Evolutionary conservation across 2,888 invertebrate genomes (phyloP), one percentile per base, ranked within the genome.

Genomic region (Diachrysia chrysitis): DNA sequence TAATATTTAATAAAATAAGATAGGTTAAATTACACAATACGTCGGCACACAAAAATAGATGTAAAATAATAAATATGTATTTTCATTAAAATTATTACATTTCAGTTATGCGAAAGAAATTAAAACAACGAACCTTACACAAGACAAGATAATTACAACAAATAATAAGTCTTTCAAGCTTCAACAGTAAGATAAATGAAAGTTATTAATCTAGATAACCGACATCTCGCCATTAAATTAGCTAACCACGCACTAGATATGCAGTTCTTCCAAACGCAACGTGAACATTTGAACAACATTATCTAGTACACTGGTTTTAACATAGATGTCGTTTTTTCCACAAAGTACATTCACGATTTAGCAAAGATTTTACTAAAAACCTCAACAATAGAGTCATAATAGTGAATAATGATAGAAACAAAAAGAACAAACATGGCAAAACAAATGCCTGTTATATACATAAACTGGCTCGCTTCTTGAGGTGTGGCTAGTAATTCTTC

Each of bases 371-470:
- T 92, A 55, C 87, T 78, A 29, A 93, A 66, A 25, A 92, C 81
- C 35, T 86, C 81, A 1, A 86, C 82, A 56, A 95, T 93, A 0
- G 85, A 82, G 63, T 95, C 92, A 69, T 94, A 95, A 70, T 95
- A 96, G 83, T 97, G 96, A 69, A 97, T 87, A 48, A 97, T 84
- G 70, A 97, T 94, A 25, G 97, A 97, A 42, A 97, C 86, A 23
- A 97, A 76, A 0, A 97, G 88, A 37, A 97, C 96, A 6, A 97
- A 81, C 86, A 97, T 90, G 14, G 97, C 96, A 78, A 96, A 95
- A 55, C 95, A 94, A 63, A 97, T 94, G 55, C 97, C 97, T 2
- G 95, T 92, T 32, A 96, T 91, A 81, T 96, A 96, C 90, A 96
- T 95, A 53, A 96, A 95, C 84, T 96, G 96, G 75, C 96, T 96